Evolutionary conservation across 1,140 invertebrate species (phyloP).

Genomic region (Carcinoscorpius rotundicauda): DNA sequence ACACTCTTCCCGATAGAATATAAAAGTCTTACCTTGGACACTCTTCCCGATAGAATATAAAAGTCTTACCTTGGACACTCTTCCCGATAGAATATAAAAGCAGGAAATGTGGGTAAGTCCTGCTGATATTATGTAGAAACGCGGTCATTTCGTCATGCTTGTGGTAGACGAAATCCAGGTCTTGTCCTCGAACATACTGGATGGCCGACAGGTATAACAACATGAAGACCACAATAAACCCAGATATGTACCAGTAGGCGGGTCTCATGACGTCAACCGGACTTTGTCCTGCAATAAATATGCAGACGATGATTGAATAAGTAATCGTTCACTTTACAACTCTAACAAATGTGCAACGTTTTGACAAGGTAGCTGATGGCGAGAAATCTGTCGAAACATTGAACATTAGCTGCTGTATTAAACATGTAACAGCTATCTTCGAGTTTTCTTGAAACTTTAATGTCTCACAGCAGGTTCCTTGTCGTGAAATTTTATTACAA

Average conservation of each 20-base stretch:
- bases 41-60: slow-evolving; percentile 81
- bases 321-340: no score
- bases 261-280: slow-evolving; percentile 30
- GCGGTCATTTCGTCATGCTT: slow-evolving; percentile 73
- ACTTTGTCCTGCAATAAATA: no score
- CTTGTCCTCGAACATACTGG: slow-evolving; percentile 32
- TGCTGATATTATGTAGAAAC: slow-evolving; percentile 61
- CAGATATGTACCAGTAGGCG: slow-evolving; percentile 35
- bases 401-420: no score
- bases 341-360: no score
- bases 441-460: no score
- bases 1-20: slow-evolving; percentile 38
- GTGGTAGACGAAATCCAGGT: slow-evolving; percentile 67
- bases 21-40: slow-evolving; percentile 34
- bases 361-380: no score
- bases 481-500: no score
- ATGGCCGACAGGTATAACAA: slow-evolving; percentile 35
- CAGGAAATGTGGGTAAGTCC: slow-evolving; percentile 67
- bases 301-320: no score
- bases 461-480: no score
- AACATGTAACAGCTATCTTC: no score
- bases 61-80: slow-evolving; percentile 64
- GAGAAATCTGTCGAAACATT: no score
- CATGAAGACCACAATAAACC: slow-evolving; percentile 33
- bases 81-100: slow-evolving; percentile 86